Evolutionary conservation across 1,140 invertebrate genomes (phyloP).

Genomic region (Eupristina koningsbergeri): DNA sequence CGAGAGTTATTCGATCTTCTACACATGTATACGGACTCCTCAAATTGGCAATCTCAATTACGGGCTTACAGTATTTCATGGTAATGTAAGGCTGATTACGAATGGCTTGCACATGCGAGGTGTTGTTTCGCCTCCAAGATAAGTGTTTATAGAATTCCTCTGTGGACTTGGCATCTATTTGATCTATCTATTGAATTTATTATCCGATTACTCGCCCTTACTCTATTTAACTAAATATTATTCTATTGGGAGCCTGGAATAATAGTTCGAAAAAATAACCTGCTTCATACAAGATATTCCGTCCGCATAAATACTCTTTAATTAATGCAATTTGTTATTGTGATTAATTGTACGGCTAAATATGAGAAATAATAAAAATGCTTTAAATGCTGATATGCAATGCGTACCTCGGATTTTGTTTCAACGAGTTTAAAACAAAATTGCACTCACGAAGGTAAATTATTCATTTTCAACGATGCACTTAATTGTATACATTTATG

Average conservation of each 20-base stretch:
- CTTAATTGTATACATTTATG: not conserved
- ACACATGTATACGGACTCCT: not conserved
- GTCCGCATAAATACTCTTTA: not conserved
- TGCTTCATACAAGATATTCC: not conserved
- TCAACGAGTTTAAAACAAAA: not conserved
- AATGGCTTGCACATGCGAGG: constrained; percentile 1
- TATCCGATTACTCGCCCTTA: not conserved
- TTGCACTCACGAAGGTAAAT: not conserved
- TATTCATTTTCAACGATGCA: not conserved
- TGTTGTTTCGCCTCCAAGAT: not conserved
- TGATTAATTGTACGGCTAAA: no score
- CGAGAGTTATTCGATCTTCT: not conserved
- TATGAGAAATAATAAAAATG: no score
- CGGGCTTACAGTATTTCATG: constrained; percentile 43
- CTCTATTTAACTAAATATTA: not conserved
- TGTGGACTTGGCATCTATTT: not conserved
- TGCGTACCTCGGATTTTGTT: no score
- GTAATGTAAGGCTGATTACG: constrained; percentile 43
- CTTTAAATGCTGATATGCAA: no score
- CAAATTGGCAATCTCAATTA: constrained; percentile 54
- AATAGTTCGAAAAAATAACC: not conserved
- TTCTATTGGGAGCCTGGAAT: not conserved
- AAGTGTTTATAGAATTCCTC: constrained; percentile 4
- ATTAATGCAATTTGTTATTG: not conserved
- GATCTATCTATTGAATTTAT: constrained; percentile 35